Evolutionary conservation across 2,888 invertebrate species (phyloP).

Genomic region (Hyppa rectilinea): DNA sequence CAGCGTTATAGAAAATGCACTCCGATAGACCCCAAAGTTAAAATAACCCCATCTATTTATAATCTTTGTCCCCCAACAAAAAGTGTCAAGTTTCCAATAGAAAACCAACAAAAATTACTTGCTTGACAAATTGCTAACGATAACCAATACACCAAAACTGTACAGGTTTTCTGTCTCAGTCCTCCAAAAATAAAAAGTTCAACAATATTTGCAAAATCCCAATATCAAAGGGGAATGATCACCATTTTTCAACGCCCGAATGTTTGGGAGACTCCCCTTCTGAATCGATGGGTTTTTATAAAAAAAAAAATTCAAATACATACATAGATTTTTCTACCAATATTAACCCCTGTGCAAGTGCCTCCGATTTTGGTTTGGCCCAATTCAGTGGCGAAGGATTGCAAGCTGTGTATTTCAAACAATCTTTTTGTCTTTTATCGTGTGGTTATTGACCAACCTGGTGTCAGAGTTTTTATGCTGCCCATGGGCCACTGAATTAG

Average conservation of each 20-base stretch:
- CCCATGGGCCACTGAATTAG: too few relatives aligned
- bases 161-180: background rate
- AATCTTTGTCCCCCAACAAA: conserved; percentile 3
- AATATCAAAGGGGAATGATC: conserved; percentile 61
- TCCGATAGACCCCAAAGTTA: background rate
- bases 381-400: conserved; percentile 33
- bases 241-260: conserved; percentile 65
- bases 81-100: conserved; percentile 14
- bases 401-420: too few relatives aligned
- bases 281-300: conserved; percentile 62
- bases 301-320: conserved; percentile 72
- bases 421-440: too few relatives aligned
- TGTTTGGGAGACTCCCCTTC: conserved; percentile 58
- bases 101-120: background rate
- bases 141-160: conserved; percentile 19
- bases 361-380: conserved; percentile 60
- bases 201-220: conserved; percentile 58
- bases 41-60: background rate
- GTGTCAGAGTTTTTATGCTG: too few relatives aligned
- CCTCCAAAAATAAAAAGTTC: conserved; percentile 22
- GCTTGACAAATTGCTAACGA: conserved; percentile 44
- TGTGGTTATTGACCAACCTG: too few relatives aligned
- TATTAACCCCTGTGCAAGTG: conserved; percentile 76
- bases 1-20: background rate
- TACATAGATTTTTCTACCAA: conserved; percentile 68